Conservation (phyloP, 1,140 invertebrate genomes). For the Drosophila lowei region DNA sequence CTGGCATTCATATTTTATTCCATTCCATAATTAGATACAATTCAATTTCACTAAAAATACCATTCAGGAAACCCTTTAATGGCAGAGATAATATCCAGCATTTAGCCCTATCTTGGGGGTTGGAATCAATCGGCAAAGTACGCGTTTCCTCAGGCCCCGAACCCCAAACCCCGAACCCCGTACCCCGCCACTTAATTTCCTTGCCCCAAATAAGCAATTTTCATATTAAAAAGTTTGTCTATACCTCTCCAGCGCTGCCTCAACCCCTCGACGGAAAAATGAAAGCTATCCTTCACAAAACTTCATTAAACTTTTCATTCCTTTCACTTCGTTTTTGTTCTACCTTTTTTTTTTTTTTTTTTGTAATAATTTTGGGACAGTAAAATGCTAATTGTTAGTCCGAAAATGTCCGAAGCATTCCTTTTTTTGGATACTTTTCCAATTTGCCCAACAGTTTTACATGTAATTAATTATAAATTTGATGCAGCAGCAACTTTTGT, state of each 20-base stretch:
- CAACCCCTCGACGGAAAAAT: not conserved
- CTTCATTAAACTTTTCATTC: slow-evolving; percentile 55
- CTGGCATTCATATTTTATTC: no score
- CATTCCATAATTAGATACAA: not conserved
- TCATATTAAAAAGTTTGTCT: slow-evolving; percentile 72
- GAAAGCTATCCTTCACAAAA: slow-evolving; percentile 57
- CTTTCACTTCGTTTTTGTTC: slow-evolving; percentile 6
- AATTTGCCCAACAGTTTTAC: slow-evolving; percentile 55
- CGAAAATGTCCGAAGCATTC: slow-evolving; percentile 30
- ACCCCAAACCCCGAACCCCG: not conserved
- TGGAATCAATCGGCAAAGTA: slow-evolving; percentile 33
- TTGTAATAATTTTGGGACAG: slow-evolving; percentile 42
- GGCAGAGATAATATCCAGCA: not conserved
- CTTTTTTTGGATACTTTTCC: slow-evolving; percentile 4
- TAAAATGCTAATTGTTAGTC: slow-evolving; percentile 72
- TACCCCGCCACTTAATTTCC: slow-evolving; percentile 18
- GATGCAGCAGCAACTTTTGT: slow-evolving; percentile 62
- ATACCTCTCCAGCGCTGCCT: not conserved
- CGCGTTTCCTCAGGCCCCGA: slow-evolving; percentile 4
- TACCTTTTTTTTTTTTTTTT: slow-evolving; percentile 15
- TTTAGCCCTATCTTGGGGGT: not conserved
- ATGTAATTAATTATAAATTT: slow-evolving; percentile 79
- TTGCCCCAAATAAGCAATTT: slow-evolving; percentile 57
- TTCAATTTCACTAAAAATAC: no score
- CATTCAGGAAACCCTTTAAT: not conserved